Evolutionary conservation across 2,797 vertebrate species (phyloP), one percentile per base, ranked within the genome.

Genomic region (Rallus crepitans): DNA sequence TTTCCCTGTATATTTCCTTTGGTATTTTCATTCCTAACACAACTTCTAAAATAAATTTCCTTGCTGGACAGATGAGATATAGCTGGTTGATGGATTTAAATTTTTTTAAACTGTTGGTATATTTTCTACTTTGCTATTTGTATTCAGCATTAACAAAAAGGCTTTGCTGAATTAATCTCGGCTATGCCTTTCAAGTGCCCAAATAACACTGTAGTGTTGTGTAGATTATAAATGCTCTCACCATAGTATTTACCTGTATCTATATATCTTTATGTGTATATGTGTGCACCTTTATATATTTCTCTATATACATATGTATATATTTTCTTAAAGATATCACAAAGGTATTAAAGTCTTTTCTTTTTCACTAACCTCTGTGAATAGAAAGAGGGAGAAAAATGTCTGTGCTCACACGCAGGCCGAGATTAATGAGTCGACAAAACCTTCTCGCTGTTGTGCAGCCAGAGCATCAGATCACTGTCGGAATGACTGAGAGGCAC

Each of bases 241-340:
- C 12, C 33, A 17, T 33, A 79, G 79, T 52, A 85, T 56, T 80
- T 21, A 77, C 27, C 25, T 91, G 25, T 28, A 39, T n/a, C 57
- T 57, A 2, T 42, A 0, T 35, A 59, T 25, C 7, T 89, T 15
- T 16, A 12, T 14, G 14, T 3, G 0, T 10, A 23, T 11, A 4
- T 16, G 42, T 45, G 42, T 45, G 42, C 42, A 45, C 19, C 42
- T 45, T 18, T 28, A 10, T 33, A 2, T 57, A 15, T 55, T 12
- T 40, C 8, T 37, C 0, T 16, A 12, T 4, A 18, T 1, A 12
- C 7, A 37, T 8, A n/a, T 3, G 52, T 45, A 45, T 45, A 45
- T 45, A 45, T 45, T 45, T 45, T 45, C 42, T 45, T 45, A 45
- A 45, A 45, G 42, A 45, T 45, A 45, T 45, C 42, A 45, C 42